Conservation (phyloP, 2,888 invertebrate genomes). For the Panzeria rudis region DNA sequence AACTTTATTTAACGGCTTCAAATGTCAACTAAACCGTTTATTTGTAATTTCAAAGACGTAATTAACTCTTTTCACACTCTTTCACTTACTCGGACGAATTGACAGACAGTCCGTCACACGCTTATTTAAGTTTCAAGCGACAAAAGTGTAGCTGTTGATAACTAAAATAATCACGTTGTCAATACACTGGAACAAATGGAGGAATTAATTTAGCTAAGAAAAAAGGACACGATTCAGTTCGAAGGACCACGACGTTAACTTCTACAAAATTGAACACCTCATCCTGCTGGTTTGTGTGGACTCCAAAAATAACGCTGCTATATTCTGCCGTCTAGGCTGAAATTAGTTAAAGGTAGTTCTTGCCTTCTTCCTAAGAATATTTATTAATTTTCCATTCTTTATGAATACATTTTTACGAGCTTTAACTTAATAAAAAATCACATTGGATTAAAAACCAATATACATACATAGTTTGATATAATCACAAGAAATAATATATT, state of each 20-base stretch:
- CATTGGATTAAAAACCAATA: no score
- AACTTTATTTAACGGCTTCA: constrained; percentile 56
- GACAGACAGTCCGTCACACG: constrained; percentile 41
- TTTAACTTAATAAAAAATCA: no score
- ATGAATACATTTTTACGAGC: no score
- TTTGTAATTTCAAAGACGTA: constrained; percentile 58
- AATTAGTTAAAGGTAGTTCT: no score
- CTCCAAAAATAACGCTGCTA: no score
- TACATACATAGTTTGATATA: no score
- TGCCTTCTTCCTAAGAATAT: no score
- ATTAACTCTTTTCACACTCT: constrained; percentile 51
- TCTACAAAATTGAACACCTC: no score
- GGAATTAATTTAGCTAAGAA: not conserved
- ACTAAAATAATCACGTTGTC: not conserved
- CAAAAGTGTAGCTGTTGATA: constrained; percentile 42
- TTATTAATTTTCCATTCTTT: no score
- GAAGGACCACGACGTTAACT: not conserved
- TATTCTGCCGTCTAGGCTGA: no score
- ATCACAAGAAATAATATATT: no score
- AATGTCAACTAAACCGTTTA: constrained; percentile 55
- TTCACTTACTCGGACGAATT: not conserved
- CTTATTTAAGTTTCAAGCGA: constrained; percentile 24
- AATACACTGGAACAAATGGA: constrained; percentile 34
- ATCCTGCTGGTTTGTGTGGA: no score
- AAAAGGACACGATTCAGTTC: not conserved